These are phyloP conservation scores for Gastrophysa polygoni DNA, from an alignment of 2,888 invertebrate genomes.

Conservation along the genomic window DNA sequence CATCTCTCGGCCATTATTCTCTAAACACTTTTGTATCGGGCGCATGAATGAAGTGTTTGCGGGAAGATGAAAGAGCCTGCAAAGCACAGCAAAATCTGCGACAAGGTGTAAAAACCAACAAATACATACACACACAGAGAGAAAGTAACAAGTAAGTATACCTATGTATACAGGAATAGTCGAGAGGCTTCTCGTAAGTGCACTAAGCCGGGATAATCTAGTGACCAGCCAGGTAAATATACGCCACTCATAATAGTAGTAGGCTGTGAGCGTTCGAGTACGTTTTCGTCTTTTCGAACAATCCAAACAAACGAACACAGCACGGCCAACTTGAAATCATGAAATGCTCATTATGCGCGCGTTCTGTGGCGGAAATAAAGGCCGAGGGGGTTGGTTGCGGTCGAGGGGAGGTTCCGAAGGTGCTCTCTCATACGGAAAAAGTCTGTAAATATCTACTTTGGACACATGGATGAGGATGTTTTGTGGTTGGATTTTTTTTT, in stretches of 20 bases:
- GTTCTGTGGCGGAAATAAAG: conserved; percentile 56
- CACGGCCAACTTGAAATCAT: conserved; percentile 23
- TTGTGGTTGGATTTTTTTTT: too few species aligned
- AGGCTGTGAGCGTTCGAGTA: neutral
- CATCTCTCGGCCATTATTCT: too few species aligned
- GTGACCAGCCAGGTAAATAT: neutral
- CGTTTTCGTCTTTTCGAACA: neutral
- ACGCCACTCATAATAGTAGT: too few species aligned
- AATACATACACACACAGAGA: neutral
- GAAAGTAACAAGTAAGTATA: too few species aligned
- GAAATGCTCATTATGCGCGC: conserved; percentile 51
- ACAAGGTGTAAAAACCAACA: conserved; percentile 12
- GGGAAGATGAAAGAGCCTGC: conserved; percentile 6
- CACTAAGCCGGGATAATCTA: conserved; percentile 11
- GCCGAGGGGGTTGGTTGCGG: too few species aligned
- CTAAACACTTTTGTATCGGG: too few species aligned
- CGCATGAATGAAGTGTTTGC: conserved; percentile 1
- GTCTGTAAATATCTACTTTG: neutral
- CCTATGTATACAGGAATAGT: too few species aligned
- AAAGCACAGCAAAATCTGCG: too few species aligned
- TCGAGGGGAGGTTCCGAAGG: too few species aligned
- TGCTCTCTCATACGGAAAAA: neutral
- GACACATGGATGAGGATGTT: neutral
- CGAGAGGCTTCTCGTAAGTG: neutral
- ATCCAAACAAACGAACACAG: neutral